Percentiles rank a stretch among this genome's conserved stretches.
These are phyloP conservation scores for Paradoxurus hermaphroditus DNA, from an alignment of 2,113 vertebrate genomes.

Conservation along the genomic window DNA sequence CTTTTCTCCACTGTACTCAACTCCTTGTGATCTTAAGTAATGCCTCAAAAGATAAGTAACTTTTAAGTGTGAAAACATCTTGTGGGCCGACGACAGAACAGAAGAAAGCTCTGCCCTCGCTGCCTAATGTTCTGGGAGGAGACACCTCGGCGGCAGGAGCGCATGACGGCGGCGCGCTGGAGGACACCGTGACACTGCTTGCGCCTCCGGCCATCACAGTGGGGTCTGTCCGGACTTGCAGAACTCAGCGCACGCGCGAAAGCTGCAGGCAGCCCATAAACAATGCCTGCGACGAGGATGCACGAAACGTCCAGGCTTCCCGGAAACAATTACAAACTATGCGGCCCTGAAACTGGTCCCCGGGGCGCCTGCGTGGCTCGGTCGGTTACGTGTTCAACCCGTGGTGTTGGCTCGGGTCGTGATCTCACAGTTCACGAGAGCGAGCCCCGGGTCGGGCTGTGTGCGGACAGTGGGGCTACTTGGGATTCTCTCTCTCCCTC, in stretches of 20 bases:
- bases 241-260: accelerated
- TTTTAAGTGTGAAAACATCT: not conserved
- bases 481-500: too few species aligned
- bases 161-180: not conserved
- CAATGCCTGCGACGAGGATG: too few species aligned
- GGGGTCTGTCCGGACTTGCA: not conserved
- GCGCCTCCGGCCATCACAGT: not conserved
- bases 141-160: not conserved
- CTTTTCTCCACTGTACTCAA: not conserved
- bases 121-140: not conserved
- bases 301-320: not conserved
- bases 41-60: not conserved
- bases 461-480: too few species aligned
- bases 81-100: not conserved
- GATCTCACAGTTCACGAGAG: too few species aligned
- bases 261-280: not conserved
- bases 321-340: not conserved
- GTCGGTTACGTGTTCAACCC: too few species aligned
- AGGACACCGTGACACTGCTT: not conserved
- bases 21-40: not conserved
- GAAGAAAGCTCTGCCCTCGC: not conserved
- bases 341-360: not conserved
- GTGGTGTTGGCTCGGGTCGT: too few species aligned
- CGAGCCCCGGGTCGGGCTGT: too few species aligned
- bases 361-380: too few species aligned